These are phyloP conservation scores for Pycnomerus fuliginosus DNA, from an alignment of 2,888 invertebrate species.

Conservation along the genomic window DNA sequence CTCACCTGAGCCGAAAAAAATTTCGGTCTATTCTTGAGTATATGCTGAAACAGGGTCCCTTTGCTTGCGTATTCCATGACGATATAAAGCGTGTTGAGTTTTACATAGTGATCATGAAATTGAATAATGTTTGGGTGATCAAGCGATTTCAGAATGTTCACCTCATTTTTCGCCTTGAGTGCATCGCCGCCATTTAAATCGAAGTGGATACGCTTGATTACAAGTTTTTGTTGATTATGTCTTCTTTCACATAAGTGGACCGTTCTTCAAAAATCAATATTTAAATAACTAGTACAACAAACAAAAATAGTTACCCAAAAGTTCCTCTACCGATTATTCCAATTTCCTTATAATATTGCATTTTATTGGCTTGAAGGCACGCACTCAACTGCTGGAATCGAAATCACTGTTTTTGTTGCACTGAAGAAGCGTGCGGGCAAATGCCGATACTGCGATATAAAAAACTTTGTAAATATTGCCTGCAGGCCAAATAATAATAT, in stretches of 20 bases:
- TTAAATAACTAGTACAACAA: too few relatives aligned
- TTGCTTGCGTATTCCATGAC: constrained; percentile 86
- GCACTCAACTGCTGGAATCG: too few relatives aligned
- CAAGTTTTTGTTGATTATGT: constrained; percentile 59
- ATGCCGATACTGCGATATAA: too few relatives aligned
- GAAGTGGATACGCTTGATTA: constrained; percentile 71
- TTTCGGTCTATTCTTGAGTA: constrained; percentile 56
- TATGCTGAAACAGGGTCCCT: constrained; percentile 73
- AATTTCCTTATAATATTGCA: too few relatives aligned
- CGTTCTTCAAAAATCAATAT: constrained; percentile 56
- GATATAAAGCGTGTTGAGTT: constrained; percentile 64
- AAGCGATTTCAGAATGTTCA: constrained; percentile 67
- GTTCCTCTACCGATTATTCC: too few relatives aligned
- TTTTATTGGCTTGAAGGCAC: too few relatives aligned
- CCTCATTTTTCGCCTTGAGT: constrained; percentile 68
- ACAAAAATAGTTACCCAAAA: too few relatives aligned
- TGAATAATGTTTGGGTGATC: constrained; percentile 74
- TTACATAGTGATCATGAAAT: constrained; percentile 68
- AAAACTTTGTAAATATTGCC: too few relatives aligned
- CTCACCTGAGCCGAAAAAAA: constrained; percentile 63
- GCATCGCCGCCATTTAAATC: constrained; percentile 59
- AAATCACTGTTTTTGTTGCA: too few relatives aligned
- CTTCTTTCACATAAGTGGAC: constrained; percentile 60
- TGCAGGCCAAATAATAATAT: too few relatives aligned
- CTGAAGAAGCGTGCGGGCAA: too few relatives aligned